Base-by-base conservation (phyloP, 2,797 vertebrate species). In the Sternarchorhynchus goeldii region DNA sequence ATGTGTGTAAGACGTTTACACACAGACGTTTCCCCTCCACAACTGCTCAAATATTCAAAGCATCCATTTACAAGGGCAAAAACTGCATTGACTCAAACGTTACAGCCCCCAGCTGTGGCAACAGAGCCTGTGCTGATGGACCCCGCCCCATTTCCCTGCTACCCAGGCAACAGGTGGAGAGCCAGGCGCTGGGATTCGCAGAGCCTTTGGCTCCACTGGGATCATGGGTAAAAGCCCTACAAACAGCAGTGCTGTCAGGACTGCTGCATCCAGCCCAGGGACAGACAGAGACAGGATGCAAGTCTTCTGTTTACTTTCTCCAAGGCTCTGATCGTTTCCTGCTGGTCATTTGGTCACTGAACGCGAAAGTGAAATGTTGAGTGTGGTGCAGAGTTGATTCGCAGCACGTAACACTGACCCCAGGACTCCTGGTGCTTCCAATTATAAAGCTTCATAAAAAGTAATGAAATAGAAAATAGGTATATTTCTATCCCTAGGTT, bases 41-140 rank as follows among this genome's bases (percentile, higher is more conserved):
- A 72, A 71, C 56, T 60, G 32, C 63, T 59, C 75, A 79, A 78
- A 60, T 75, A 80, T 85, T 83, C 70, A 66, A 82, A 63, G 67
- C 77, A 83, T 81, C 59, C 77, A 58, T 85, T 81, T 80, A 85
- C 84, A 77, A 81, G 79, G 65, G 70, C 50, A 41, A 53, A 78
- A 67, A 78, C 32, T 59, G 41, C 79, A 68, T 62, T 63, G 64
- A 72, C 63, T 75, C 69, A 71, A 86, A 82, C 75, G 73, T 81
- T 78, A 84, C 80, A 76, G 83, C 77, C 77, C 84, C 83, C 83
- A 86, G 86, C 84, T 88, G 84, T 64, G 71, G 84, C 58, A 83
- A 84, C 55, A 86, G 81, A 86, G 77, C 56, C 53, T 76, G 53
- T 60, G 76, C 64, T 71, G 58, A 14, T 14, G 21, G 66, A 66